Base-by-base conservation (phyloP, 2,113 vertebrate species). In the Chaenogobius annularis region DNA sequence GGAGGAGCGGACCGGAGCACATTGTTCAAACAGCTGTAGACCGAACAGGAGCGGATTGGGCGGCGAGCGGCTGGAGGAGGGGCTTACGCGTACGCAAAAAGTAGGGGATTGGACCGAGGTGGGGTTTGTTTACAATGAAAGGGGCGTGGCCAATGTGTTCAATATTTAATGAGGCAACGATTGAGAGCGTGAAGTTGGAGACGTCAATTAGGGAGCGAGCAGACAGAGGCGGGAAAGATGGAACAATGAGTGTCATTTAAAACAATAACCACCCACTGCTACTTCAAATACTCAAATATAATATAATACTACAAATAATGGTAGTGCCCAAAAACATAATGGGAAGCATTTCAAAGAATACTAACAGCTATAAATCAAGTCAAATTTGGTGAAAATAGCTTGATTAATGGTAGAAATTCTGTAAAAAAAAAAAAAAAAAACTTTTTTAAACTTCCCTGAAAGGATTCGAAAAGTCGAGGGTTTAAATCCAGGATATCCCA, bases 1-100 rank as follows among this genome's bases (percentile, higher is more conserved):
- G 55, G 55, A 58, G 22, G 55, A 58, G 55, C 14, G 55, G 12
- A 23, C 22, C 22, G 1, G 55, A 58, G 6, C 58, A 61, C 58
- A 61, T 61, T 61, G 58, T 61, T 61, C 58, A 31, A 59, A 59
- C 58, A 61, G 58, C 58, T 61, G 58, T 31, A 61, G 58, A 61
- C 26, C 17, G 26, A 61, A 10, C 23, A 26, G 20, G 22, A 4
- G 58, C 26, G 17, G 58, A 61, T 61, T 61, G 26, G 58, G 9
- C 7, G 26, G 3, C 2, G 26, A 61, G 26, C 5, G 26, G 58
- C 10, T n/a, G 19, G 50, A n/a, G 50, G 50, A 54, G 50, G 50
- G 8, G 19, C 50, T 54, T 54, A 54, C 2, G 50, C 8, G 6
- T n/a, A 54, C 19, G 20, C 19, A n/a, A 31, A 54, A 54, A 54